Evolutionary conservation across 2,797 vertebrate species (phyloP), one percentile per base, ranked within the genome.

Genomic region (Picus viridis): DNA sequence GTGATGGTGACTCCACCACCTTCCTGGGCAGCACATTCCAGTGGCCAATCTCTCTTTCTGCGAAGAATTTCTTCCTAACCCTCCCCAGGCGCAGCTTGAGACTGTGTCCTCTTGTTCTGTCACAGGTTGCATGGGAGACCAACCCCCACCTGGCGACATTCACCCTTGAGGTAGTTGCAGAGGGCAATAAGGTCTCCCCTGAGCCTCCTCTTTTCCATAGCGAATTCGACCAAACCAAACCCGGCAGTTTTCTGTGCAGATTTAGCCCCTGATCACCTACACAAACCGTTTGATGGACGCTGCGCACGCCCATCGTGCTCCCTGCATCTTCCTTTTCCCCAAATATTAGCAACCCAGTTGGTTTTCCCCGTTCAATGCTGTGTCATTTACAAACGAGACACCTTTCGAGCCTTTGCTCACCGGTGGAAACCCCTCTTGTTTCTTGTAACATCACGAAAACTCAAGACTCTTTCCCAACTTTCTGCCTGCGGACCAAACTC

Each of bases 251-350:
- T 56, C 49, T 2, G 1, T 16, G 11, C 29, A n/a, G 14, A 39
- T 68, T 68, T 27, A 49, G 18, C 36, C 56, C 13, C 19, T 7
- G 24, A 45, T 26, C 43, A 13, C 18, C 62, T 39, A 3, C 16
- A 29, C 22, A 29, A 56, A 16, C 41, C 8, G 4, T 12, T 10
- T 6, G n/a, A 36, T 0, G 10, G 34, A 20, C 2, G 18, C 17
- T 5, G 24, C 9, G 1, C 2, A 3, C 13, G 56, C n/a, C 26
- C 54, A 24, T 16, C 26, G 1, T 16, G 6, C 14, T 65, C 30
- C 53, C 39, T 18, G 9, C 39, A 22, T 0, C 6, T 8, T 26
- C 16, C 1, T 24, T 58, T 58, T 19, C 0, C 32, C 23, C 41
- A 43, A 43, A 16, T 43, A 43, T 43, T 43, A 43, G 41, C 16